Evolutionary conservation across 2,888 invertebrate genomes (phyloP), one percentile per base, ranked within the genome.

Genomic region (Eumerus sabulonum): DNA sequence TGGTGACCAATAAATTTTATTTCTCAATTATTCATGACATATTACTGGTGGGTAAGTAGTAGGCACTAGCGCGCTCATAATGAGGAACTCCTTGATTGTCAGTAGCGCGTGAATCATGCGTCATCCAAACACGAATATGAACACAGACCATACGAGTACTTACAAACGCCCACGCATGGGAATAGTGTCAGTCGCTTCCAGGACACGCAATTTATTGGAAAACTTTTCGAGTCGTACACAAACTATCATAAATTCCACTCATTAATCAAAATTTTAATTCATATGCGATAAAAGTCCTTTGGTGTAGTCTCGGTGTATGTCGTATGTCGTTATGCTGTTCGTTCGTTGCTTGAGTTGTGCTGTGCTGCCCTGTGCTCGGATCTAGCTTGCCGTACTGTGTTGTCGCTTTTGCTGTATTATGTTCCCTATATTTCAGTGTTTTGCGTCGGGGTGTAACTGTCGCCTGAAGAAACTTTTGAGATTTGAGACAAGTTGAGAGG

Each of bases 211-310:
- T 79, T 79, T 79, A 79, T 79, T 79, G 64, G 74, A 74, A 79
- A 74, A 79, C 63, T 79, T 79, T 70, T 50, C 60, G 16, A 64
- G 63, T 79, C 60, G 40, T 67, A 51, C 74, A 51, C 44, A 63
- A 64, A 70, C 79, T 79, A 79, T 79, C 79, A 73, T 79, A 79
- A 79, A 79, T 79, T 79, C 74, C 68, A 68, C 68, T 79, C 79
- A 74, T 79, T 79, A 74, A 79, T 79, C 79, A 79, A 79, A 74
- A 74, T 79, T 79, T 79, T 79, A 79, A 79, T 79, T 74, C 79
- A 74, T 70, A 79, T 79, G 74, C 79, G 74, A 79, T 79, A 79
- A 74, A 72, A 70, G 68, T 79, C 64, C 60, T 64, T 48, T 16
- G 12, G 44, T 54, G 18, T 11, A 9, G 45, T 36, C 12, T n/a